Evolutionary conservation across 2,113 vertebrate genomes (phyloP), one percentile per base, ranked within the genome.

Genomic region (Apodemus sylvaticus): DNA sequence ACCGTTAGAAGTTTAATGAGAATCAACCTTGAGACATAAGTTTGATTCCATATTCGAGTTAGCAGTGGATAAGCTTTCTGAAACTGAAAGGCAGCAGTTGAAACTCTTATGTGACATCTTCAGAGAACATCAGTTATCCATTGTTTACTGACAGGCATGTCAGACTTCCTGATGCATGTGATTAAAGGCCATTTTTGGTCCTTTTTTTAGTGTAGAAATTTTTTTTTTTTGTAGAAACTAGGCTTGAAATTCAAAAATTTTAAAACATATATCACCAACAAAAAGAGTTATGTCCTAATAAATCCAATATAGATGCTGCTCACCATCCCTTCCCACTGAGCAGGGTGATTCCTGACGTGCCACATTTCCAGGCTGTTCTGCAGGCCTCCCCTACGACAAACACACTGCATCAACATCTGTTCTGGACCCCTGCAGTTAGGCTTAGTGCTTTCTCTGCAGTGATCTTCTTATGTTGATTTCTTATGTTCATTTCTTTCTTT

Each of bases 161-260:
- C 71, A 62, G 29, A 34, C 93, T 79, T 92, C 74, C 83, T 58
- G 73, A 95, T 96, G 36, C 79, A 24, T 42, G 96, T 94, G 88
- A 96, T 97, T 95, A 95, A 91, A 96, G 91, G 42, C 78, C 45
- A 51, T 96, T 92, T 45, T 55, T 87, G 66, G 22, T 94, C 86
- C 81, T 89, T 77, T 92, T 94, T 94, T 93, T 29, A n/a, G n/a
- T 29, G 48, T 55, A 91, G 42, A 87, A 95, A 68, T 89, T 66
- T 86, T 87, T 91, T 55, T 16, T 16, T 55, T 55, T 55, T 55
- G 13, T 13, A 95, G 16, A 90, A 90, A 97, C 39, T 79, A 22
- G 20, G 66, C 16, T 74, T 93, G 91, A 96, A 88, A 91, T 95
- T 90, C 81, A 94, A 96, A 96, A 87, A 12, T 45, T 85, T 81